Conservation (phyloP, 1,140 invertebrate species). For the Leptonema lineaticorne region DNA sequence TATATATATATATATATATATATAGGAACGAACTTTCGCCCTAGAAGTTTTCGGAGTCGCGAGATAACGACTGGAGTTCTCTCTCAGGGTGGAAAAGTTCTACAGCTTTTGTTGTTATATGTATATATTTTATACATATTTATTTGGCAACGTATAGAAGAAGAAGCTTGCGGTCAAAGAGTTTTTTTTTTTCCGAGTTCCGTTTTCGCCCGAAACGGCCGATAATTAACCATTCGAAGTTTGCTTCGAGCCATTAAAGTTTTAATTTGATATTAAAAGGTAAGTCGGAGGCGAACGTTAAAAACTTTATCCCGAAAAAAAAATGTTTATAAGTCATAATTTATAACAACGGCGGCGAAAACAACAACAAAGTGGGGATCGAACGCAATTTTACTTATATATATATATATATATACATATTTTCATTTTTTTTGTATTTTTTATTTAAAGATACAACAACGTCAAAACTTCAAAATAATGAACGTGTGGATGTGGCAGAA, state of each 20-base stretch:
- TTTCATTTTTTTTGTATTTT: no score
- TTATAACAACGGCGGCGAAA: background rate
- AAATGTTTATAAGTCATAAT: background rate
- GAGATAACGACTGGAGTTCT: background rate
- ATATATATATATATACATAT: no score
- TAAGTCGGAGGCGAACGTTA: background rate
- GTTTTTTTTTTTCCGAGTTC: background rate
- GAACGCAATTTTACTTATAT: no score
- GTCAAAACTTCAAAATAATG: background rate
- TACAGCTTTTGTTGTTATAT: background rate
- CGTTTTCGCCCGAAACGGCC: background rate
- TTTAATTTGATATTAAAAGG: conserved; percentile 2
- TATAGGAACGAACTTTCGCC: background rate
- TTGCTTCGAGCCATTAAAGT: background rate
- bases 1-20: no score
- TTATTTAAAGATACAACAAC: background rate
- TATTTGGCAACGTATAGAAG: background rate
- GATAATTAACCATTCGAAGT: background rate
- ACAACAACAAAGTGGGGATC: background rate
- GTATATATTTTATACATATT: no score
- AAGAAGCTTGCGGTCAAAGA: background rate
- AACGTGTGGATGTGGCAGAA: background rate
- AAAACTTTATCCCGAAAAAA: no score
- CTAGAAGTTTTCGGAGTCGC: background rate
- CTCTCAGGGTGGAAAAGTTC: background rate